Base-by-base conservation (phyloP, 2,888 invertebrate species). In the Nemotelus nigrinus region DNA sequence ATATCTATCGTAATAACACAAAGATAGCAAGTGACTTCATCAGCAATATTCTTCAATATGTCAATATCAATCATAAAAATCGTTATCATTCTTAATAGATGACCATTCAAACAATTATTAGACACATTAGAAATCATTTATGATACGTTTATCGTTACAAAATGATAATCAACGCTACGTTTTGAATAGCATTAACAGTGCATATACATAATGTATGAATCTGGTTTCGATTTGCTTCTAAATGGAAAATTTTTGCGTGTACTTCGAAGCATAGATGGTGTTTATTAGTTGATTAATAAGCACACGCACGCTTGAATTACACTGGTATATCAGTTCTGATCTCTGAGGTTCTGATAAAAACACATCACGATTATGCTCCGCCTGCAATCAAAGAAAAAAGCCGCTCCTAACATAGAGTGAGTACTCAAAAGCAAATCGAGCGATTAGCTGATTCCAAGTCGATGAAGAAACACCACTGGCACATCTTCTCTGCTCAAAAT, bases 141-240 rank as follows among this genome's bases (percentile, higher is more conserved):
- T 60, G 60, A 60, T 2, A 57, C 43, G 3, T 60, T 60, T 60
- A 60, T 60, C 41, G 60, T 39, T 60, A 25, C 7, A 60, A 60
- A 60, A 60, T 60, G 60, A 7, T 60, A 60, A 60, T 57, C 10
- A 57, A 57, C 25, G 8, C 10, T 57, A 25, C 25, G 8, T 3
- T 25, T 57, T 57, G 57, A 57, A 57, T 57, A 57, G 3, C 10
- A 57, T 25, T 8, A 57, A 57, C 10, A 25, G 57, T 57, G 10
- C 3, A 7, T 25, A 57, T 10, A 57, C 3, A 8, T 57, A 57
- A 25, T 6, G 25, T 25, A 7, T 25, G 3, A 7, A 4, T 57
- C 53, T 57, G 25, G 25, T 25, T 25, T 25, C 25, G 25, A 25
- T 25, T 25, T 25, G 25, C 25, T 25, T 25, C 25, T 25, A 25